phyloP scores from a whole-genome alignment of 2,888 invertebrate genomes.

The Luperina testacea region DNA sequence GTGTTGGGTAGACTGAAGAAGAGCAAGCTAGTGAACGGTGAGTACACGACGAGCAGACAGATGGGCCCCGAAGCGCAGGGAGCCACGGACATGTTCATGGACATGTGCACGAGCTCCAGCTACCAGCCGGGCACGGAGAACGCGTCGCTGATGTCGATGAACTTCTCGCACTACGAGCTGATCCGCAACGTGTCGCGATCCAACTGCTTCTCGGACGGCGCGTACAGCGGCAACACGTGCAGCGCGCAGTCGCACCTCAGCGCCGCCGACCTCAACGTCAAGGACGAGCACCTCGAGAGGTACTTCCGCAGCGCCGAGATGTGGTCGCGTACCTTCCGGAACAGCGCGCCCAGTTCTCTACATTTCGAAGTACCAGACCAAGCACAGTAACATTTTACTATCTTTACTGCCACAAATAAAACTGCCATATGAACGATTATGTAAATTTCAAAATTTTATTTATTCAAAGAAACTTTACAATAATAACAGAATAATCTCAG shows the following conservation, averaged over 20 bases:
- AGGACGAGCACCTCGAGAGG: constrained; percentile 83
- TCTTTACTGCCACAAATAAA: constrained; percentile 75
- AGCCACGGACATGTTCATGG: constrained; percentile 74
- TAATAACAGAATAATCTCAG: constrained; percentile 89
- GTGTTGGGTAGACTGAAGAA: constrained; percentile 80
- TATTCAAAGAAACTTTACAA: constrained; percentile 89
- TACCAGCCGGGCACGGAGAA: constrained; percentile 72
- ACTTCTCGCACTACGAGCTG: constrained; percentile 86
- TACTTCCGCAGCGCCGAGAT: constrained; percentile 85
- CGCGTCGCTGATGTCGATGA: constrained; percentile 82
- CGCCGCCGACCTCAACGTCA: constrained; percentile 73
- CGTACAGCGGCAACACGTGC: constrained; percentile 79
- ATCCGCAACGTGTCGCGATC: constrained; percentile 82
- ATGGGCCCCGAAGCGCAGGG: constrained; percentile 60
- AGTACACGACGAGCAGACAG: constrained; percentile 64
- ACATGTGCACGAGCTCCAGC: constrained; percentile 69
- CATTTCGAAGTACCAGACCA: constrained; percentile 71
- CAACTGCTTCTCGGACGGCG: constrained; percentile 83
- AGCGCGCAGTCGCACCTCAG: constrained; percentile 65
- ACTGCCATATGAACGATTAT: constrained; percentile 87
- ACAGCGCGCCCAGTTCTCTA: constrained; percentile 66
- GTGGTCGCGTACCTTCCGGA: constrained; percentile 76
- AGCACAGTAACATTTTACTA: constrained; percentile 46
- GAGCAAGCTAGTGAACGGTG: constrained; percentile 78
- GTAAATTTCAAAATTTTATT: constrained; percentile 89